phyloP scores from a whole-genome alignment of 1,140 invertebrate genomes.

The Diachasma alloeum region DNA sequence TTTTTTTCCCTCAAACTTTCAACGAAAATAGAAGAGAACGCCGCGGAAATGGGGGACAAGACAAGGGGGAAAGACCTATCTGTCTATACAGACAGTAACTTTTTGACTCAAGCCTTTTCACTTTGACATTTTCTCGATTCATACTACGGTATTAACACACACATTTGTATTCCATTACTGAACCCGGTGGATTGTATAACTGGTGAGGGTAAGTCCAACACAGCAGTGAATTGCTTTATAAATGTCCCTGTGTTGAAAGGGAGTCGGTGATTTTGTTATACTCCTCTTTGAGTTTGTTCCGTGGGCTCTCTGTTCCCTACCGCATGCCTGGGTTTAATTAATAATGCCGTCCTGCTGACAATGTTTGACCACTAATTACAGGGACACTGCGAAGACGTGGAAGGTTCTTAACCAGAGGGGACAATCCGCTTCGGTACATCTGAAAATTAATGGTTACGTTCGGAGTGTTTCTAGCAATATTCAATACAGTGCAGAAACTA shows the following conservation, averaged over 20 bases:
- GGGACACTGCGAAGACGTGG: not conserved
- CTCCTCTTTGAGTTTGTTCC: not conserved
- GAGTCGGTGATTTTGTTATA: not conserved
- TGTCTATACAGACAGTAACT: not conserved
- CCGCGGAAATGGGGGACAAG: conserved; percentile 3
- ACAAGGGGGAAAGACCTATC: not conserved
- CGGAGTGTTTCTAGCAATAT: not conserved
- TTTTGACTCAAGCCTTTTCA: not conserved
- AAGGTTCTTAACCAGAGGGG: not conserved
- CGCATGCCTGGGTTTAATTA: conserved; percentile 15
- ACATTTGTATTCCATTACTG: not conserved
- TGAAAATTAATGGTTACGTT: not conserved
- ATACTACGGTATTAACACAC: not conserved
- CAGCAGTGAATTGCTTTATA: not conserved
- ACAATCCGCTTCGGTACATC: not conserved
- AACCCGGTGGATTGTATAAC: not conserved
- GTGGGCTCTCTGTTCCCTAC: not conserved
- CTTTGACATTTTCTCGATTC: not conserved
- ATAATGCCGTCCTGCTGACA: conserved; percentile 17
- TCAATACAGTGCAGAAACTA: no score
- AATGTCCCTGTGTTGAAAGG: not conserved
- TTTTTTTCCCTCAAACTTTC: not conserved
- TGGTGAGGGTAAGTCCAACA: not conserved
- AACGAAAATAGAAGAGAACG: conserved; percentile 23
- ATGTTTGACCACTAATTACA: conserved; percentile 27